Conservation (phyloP, 2,797 vertebrate species). For the Vireo griseus region DNA sequence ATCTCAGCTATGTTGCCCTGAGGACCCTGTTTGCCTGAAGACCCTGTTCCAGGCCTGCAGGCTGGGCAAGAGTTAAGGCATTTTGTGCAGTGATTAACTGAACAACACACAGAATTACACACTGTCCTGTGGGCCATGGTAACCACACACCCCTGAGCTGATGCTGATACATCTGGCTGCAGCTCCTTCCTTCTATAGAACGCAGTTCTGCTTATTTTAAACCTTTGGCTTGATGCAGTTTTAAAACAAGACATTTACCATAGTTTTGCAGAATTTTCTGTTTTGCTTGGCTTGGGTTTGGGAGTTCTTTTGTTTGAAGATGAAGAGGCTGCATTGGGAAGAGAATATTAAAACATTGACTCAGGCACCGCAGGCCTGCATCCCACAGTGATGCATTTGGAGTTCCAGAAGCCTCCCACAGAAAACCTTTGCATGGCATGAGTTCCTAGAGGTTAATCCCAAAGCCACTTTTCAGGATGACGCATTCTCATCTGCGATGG, state of each 20-base stretch:
- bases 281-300: background rate
- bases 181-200: background rate
- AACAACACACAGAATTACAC: background rate
- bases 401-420: fast-evolving
- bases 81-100: background rate
- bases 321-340: background rate
- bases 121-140: background rate
- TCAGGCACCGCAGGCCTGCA: background rate
- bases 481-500: background rate
- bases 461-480: background rate
- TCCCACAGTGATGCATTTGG: fast-evolving
- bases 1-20: background rate
- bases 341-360: background rate
- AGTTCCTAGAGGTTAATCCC: too few species aligned
- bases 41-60: background rate
- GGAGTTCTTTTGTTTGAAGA: background rate
- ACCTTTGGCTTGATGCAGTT: background rate
- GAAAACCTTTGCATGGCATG: background rate
- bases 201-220: background rate
- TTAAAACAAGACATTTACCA: background rate
- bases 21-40: background rate
- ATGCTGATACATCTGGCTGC: background rate
- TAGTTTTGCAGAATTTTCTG: background rate
- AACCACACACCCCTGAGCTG: background rate
- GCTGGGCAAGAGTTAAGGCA: background rate